A percentile compares a stretch with the other conserved stretches of the same genome.
Conservation (phyloP, 2,797 vertebrate species). For the Sebastolobus alascanus region DNA sequence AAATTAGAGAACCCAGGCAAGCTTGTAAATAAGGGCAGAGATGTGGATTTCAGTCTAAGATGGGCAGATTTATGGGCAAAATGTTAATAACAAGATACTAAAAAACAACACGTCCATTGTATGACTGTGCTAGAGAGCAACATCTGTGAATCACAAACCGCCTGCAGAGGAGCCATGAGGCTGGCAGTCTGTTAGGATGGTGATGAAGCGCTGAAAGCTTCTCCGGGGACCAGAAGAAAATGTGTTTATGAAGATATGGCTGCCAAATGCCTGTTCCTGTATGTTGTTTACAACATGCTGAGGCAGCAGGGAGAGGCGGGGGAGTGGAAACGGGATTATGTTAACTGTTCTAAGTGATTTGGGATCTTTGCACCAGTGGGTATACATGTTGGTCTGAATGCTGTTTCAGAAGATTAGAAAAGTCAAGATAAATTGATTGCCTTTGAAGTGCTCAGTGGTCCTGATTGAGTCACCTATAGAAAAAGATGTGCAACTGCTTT, state of each 20-base stretch:
- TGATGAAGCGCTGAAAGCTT: constrained; percentile 11
- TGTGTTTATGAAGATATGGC: constrained; percentile 2
- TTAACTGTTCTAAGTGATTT: background rate
- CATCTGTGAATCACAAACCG: background rate
- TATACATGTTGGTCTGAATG: background rate
- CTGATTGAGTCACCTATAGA: background rate
- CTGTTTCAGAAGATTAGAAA: background rate
- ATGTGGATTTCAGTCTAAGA: too few species aligned
- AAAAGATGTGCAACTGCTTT: background rate
- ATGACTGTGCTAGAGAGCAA: too few species aligned
- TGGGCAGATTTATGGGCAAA: too few species aligned
- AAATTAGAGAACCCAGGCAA: too few species aligned
- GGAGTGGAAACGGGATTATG: background rate
- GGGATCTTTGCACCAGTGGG: background rate
- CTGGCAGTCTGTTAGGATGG: constrained; percentile 3
- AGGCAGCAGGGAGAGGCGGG: constrained; percentile 7
- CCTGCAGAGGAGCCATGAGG: background rate
- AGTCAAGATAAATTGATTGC: background rate
- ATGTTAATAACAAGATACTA: too few species aligned
- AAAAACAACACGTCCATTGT: too few species aligned
- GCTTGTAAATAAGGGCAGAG: too few species aligned
- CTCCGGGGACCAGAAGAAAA: constrained; percentile 11
- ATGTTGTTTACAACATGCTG: constrained; percentile 8
- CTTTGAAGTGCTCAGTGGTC: background rate
- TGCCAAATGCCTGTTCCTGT: constrained; percentile 1